These are phyloP conservation scores for Nerophis ophidion DNA, from an alignment of 2,113 vertebrate genomes.

Conservation along the genomic window DNA sequence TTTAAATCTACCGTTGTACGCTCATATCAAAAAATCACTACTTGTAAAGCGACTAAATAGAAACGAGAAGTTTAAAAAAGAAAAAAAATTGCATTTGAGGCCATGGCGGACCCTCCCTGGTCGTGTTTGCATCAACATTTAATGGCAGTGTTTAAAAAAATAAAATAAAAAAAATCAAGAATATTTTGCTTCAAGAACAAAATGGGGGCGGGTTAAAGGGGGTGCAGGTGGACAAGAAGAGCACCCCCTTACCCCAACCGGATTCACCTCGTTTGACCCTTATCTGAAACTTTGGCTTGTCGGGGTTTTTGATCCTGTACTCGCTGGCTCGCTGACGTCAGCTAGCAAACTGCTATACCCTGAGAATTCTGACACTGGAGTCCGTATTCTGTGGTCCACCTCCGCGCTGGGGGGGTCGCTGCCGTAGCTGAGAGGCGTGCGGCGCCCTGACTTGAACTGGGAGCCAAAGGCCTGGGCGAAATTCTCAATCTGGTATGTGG, in stretches of 20 bases:
- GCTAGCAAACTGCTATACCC: constrained; percentile 99
- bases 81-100: constrained; percentile 93
- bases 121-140: constrained; percentile 94
- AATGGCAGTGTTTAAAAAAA: constrained; percentile 93
- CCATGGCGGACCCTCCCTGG: constrained; percentile 93
- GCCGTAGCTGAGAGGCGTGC: constrained; percentile 91
- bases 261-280: constrained; percentile 77
- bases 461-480: constrained; percentile 98
- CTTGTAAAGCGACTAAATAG: constrained; percentile 81
- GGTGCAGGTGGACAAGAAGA: constrained; percentile 47
- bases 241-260: constrained; percentile 65
- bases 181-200: constrained; percentile 78
- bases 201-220: constrained; percentile 59
- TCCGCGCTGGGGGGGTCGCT: constrained; percentile 82
- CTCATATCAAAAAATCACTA: constrained; percentile 80
- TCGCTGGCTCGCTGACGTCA: constrained; percentile 96
- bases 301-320: constrained; percentile 96
- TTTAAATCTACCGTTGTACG: constrained; percentile 81
- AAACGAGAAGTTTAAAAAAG: constrained; percentile 64
- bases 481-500: constrained; percentile 98
- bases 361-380: constrained; percentile 99
- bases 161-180: constrained; percentile 2
- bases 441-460: constrained; percentile 96
- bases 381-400: constrained; percentile 94
- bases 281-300: constrained; percentile 99